phyloP scores from a whole-genome alignment of 2,797 vertebrate species.

The Gallinago nigripennis region DNA sequence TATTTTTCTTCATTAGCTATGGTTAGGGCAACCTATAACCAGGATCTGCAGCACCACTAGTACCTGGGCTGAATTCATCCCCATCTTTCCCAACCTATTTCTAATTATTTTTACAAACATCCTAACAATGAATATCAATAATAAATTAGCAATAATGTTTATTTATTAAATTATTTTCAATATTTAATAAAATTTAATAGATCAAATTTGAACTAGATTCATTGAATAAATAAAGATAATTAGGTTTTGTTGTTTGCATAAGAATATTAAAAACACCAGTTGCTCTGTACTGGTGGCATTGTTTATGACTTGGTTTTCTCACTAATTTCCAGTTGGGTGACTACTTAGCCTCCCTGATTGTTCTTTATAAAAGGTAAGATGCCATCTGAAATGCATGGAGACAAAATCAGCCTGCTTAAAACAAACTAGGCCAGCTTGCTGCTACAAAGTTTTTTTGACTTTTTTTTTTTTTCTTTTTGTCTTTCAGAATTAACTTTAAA shows the following conservation, averaged over 20 bases:
- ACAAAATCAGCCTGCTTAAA: conserved; percentile 2
- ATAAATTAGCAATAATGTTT: conserved; percentile 24
- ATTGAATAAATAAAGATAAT: conserved; percentile 61
- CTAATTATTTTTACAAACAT: conserved; percentile 34
- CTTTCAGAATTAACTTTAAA: background rate
- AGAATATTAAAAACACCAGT: conserved; percentile 55
- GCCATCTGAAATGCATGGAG: background rate
- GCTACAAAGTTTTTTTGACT: background rate
- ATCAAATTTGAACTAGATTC: conserved; percentile 69
- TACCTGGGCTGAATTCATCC: background rate
- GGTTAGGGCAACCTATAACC: background rate
- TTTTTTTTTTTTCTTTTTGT: background rate
- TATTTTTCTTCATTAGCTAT: conserved; percentile 19
- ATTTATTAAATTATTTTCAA: conserved; percentile 74
- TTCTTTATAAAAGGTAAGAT: background rate
- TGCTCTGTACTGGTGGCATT: conserved; percentile 31
- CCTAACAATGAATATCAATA: conserved; percentile 46
- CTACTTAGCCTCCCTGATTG: background rate
- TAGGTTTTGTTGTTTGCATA: conserved; percentile 42
- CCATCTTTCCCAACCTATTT: background rate
- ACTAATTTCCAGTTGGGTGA: background rate
- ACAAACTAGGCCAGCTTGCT: background rate
- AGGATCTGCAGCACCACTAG: background rate
- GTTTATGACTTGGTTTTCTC: conserved; percentile 26
- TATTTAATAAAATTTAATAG: conserved; percentile 75